Evolutionary conservation across 92 coral and sea anemone genomes (phyloP).

Genomic region (Porites rus): DNA sequence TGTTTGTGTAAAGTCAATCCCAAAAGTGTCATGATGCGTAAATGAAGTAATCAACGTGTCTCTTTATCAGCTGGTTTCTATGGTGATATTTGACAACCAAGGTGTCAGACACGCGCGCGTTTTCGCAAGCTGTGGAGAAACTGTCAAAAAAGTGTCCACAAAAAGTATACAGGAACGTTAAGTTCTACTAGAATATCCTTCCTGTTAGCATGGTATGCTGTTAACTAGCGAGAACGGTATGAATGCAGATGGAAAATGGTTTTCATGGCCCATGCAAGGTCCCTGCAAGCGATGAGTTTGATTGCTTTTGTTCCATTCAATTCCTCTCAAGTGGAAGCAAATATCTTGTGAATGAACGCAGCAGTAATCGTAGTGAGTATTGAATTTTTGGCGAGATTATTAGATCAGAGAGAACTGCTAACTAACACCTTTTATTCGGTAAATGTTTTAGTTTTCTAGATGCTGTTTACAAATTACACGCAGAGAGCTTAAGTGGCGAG

Average conservation of each 20-base stretch:
- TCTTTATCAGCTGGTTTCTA: slow-evolving; percentile 15
- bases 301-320: slow-evolving; percentile 7
- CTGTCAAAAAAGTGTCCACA: not conserved
- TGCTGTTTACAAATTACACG: slow-evolving; percentile 29
- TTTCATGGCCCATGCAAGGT: not conserved
- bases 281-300: not conserved
- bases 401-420: slow-evolving; percentile 7
- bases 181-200: not conserved
- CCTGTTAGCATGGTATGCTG: not conserved
- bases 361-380: slow-evolving; percentile 8
- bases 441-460: slow-evolving; percentile 39
- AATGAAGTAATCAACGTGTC: slow-evolving; percentile 5
- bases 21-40: slow-evolving; percentile 13
- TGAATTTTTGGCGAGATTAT: not conserved
- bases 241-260: not conserved
- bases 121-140: not conserved
- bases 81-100: slow-evolving; percentile 31
- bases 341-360: slow-evolving; percentile 50
- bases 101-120: slow-evolving; percentile 13
- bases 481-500: slow-evolving; percentile 7
- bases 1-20: slow-evolving; percentile 13
- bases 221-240: not conserved
- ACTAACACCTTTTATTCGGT: slow-evolving; percentile 19
- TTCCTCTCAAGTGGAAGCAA: slow-evolving; percentile 24
- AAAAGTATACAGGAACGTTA: not conserved